phyloP scores from a whole-genome alignment of 2,113 vertebrate species.

The Callospermophilus lateralis region DNA sequence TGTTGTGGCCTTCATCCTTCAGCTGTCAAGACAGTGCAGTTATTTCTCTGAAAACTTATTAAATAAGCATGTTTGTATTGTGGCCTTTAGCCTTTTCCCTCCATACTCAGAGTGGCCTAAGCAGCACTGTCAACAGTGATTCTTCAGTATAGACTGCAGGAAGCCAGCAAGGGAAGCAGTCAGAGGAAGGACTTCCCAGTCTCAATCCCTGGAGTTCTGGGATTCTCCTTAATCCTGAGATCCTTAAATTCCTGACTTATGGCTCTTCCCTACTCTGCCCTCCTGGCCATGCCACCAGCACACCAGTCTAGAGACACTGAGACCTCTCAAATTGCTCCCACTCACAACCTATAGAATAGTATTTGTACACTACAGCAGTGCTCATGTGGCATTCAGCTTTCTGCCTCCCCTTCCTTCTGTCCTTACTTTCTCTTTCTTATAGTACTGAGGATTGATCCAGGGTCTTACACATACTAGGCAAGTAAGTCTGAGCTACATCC shows the following conservation, averaged over 20 bases:
- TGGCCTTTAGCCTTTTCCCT: neutral
- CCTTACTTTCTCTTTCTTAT: no score
- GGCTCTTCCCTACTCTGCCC: neutral
- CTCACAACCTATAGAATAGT: neutral
- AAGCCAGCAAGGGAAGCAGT: neutral
- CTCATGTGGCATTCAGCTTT: neutral
- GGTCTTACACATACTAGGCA: neutral
- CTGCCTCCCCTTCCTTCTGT: neutral
- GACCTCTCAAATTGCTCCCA: neutral
- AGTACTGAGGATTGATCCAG: neutral
- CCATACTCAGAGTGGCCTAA: neutral
- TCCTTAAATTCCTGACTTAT: neutral
- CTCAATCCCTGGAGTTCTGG: neutral
- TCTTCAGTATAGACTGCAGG: neutral
- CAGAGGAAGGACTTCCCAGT: neutral
- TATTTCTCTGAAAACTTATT: neutral
- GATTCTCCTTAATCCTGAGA: constrained; percentile 2
- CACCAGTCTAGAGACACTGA: neutral
- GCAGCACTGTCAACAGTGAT: neutral
- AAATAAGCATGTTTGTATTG: neutral
- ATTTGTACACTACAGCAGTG: neutral
- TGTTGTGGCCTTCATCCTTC: constrained; percentile 40
- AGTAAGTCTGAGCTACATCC: neutral
- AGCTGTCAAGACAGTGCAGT: constrained; percentile 5
- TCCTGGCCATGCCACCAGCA: neutral